Conservation (phyloP, 2,113 vertebrate species). For the Raja brachyura region DNA sequence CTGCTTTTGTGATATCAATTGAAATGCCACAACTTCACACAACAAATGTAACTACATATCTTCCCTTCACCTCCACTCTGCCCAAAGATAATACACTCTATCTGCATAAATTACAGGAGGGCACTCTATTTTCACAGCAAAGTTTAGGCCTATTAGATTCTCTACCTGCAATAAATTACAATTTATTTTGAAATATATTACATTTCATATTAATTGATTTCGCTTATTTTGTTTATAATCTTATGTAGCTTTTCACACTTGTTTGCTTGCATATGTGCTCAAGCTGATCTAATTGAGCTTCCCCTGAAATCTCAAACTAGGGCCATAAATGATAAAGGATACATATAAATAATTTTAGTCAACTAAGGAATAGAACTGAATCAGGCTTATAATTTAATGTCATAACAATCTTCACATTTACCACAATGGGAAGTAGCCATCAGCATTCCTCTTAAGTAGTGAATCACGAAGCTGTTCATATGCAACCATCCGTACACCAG, state of each 20-base stretch:
- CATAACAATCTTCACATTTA: slow-evolving; percentile 47
- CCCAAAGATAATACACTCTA: too few species aligned
- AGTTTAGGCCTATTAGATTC: neutral
- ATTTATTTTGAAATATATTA: neutral
- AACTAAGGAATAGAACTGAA: neutral
- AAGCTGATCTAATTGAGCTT: neutral
- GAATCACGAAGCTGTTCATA: slow-evolving; percentile 75
- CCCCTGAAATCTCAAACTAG: neutral
- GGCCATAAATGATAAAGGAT: neutral
- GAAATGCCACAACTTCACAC: too few species aligned
- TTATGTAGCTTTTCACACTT: neutral
- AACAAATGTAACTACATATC: too few species aligned
- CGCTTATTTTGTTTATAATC: neutral
- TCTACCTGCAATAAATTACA: neutral
- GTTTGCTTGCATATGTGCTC: neutral
- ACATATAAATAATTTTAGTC: neutral
- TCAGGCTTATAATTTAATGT: neutral
- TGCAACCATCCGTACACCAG: slow-evolving; percentile 68
- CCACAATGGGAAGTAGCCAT: slow-evolving; percentile 69
- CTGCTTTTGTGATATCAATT: neutral
- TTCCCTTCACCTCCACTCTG: too few species aligned
- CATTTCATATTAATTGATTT: neutral
- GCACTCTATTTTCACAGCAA: neutral
- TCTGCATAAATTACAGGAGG: too few species aligned
- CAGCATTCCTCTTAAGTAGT: slow-evolving; percentile 59